Evolutionary conservation across 2,888 invertebrate species (phyloP), one percentile per base, ranked within the genome.

Genomic region (Uropetala carovei): DNA sequence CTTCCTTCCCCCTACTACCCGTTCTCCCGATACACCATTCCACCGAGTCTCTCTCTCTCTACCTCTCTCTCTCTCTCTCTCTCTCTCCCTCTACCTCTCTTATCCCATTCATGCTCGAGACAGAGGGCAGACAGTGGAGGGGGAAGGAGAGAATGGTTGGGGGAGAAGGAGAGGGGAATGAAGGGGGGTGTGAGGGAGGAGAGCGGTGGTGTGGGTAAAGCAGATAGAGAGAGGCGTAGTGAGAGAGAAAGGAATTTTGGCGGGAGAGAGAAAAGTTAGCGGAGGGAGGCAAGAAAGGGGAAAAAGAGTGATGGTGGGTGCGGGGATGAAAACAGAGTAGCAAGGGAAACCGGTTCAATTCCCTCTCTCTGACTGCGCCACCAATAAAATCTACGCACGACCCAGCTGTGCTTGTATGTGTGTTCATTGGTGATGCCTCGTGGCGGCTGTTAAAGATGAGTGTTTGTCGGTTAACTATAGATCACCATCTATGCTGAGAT

Each of bases 301-400:
- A 81, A 56, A 64, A 64, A 89, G 89, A 89, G 89, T 68, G 89
- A 89, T 89, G 89, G 64, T 89, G 68, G 64, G 81, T 91, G 85
- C 75, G 83, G 81, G 75, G 92, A 93, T 92, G 93, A 89, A 92
- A 92, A 92, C 92, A 92, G 91, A 83, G 81, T 64, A 85, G 91
- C 60, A 57, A 18, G 56, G 84, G 68, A 92, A 57, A 92, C 82
- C 68, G 91, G 91, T 92, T 84, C 81, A 83, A 84, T 57, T 58
- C 92, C 60, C 86, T 92, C 83, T 30, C 91, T 58, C 91, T 86
- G 16, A 57, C 82, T 59, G 83, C 82, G 58, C 60, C 83, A 83
- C 83, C 83, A 58, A 92, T 92, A 83, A 92, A 92, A 92, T 64
- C 92, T 58, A 81, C 92, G 60, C 89, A 60, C 86, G 89, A 68